Conservation (phyloP, 2,113 vertebrate species). For the Potamarius usumacintae region DNA sequence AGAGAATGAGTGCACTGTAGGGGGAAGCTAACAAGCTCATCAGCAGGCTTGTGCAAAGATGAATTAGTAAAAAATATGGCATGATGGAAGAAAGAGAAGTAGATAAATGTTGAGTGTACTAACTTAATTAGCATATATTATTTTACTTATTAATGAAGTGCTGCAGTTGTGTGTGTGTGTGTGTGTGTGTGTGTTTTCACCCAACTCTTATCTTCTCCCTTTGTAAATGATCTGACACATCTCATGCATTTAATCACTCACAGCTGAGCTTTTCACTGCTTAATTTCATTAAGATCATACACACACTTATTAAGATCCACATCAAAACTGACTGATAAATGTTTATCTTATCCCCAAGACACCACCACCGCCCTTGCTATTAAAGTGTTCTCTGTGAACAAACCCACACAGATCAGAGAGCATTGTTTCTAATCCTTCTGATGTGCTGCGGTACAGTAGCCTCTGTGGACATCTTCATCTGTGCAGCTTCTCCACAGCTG, state of each 20-base stretch:
- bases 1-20: slow-evolving; percentile 28
- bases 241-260: slow-evolving; percentile 46
- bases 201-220: slow-evolving; percentile 44
- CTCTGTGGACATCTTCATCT: slow-evolving; percentile 36
- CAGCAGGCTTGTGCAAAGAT: slow-evolving; percentile 30
- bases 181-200: background rate
- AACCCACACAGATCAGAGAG: slow-evolving; percentile 31
- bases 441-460: slow-evolving; percentile 12
- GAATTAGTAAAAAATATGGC: slow-evolving; percentile 32
- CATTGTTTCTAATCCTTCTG: slow-evolving; percentile 25
- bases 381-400: background rate
- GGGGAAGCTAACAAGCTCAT: slow-evolving; percentile 36
- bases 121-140: slow-evolving; percentile 55
- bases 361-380: slow-evolving; percentile 5
- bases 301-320: slow-evolving; percentile 37
- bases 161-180: background rate
- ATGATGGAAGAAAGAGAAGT: slow-evolving; percentile 27
- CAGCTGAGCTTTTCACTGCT: slow-evolving; percentile 31
- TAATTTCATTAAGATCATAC: slow-evolving; percentile 46
- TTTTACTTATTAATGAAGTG: slow-evolving; percentile 58
- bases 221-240: slow-evolving; percentile 40
- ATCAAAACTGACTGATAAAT: slow-evolving; percentile 31
- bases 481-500: slow-evolving; percentile 34
- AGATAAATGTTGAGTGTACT: slow-evolving; percentile 50
- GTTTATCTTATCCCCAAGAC: slow-evolving; percentile 34